Evolutionary conservation across 2,797 vertebrate genomes (phyloP).

Genomic region (Sarcophilus harrisii): DNA sequence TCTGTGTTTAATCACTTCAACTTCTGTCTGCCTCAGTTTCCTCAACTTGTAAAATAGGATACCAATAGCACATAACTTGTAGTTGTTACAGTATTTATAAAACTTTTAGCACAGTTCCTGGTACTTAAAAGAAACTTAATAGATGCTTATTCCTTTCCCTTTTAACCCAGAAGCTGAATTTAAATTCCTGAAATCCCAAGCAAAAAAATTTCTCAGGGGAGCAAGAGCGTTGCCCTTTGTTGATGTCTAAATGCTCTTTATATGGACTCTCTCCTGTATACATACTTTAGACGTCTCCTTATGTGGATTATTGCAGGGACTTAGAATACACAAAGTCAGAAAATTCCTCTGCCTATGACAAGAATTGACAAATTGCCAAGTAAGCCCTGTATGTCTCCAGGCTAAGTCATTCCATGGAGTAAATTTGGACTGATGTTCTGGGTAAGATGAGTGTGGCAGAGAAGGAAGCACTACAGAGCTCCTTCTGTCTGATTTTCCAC

Average conservation of each 20-base stretch:
- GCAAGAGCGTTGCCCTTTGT: not conserved
- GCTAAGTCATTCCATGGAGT: not conserved
- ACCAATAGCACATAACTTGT: not conserved
- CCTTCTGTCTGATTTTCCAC: not conserved
- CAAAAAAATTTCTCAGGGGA: not conserved
- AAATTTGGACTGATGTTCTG: not conserved
- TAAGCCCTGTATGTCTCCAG: not conserved
- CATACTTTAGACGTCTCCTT: not conserved
- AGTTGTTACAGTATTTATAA: not conserved
- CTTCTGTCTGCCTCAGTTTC: not conserved
- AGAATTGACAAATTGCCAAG: not conserved
- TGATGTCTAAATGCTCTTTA: not conserved
- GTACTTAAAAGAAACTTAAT: not conserved
- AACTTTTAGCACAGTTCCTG: not conserved
- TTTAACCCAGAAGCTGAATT: not conserved
- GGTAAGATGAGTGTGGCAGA: not conserved
- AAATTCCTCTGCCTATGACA: not conserved
- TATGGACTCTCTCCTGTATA: not conserved
- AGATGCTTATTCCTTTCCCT: not conserved
- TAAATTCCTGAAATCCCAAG: not conserved
- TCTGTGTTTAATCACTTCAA: not conserved
- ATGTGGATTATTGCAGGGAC: not conserved
- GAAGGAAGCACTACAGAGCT: not conserved
- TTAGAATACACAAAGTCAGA: not conserved
- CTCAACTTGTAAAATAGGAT: not conserved